Percentiles rank a stretch among this genome's conserved stretches.
phyloP scores from a whole-genome alignment of 2,113 vertebrate genomes.

The Myodes glareolus region DNA sequence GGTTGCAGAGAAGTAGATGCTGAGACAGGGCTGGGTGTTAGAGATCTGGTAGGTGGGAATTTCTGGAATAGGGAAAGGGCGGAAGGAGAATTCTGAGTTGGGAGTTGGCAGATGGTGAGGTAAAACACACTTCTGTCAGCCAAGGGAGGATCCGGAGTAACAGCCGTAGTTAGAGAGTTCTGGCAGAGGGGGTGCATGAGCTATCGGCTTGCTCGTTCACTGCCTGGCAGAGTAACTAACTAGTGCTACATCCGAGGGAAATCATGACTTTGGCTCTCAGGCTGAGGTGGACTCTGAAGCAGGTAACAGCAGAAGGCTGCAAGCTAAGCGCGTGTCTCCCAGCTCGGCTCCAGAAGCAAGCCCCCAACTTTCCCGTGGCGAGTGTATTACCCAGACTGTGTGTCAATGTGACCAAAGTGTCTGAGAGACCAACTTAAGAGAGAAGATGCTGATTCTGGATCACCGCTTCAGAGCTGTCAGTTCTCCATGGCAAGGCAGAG shows the following conservation, averaged over 20 bases:
- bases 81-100: background rate
- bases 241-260: background rate
- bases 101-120: background rate
- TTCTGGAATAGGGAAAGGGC: background rate
- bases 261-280: background rate
- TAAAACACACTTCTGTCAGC: constrained; percentile 9
- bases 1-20: background rate
- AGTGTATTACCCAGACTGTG: background rate
- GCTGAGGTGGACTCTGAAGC: background rate
- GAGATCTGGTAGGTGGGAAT: background rate
- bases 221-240: background rate
- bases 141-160: background rate
- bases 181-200: background rate
- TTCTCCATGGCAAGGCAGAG: background rate
- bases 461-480: background rate
- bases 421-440: background rate
- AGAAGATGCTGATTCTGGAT: background rate
- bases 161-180: background rate
- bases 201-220: background rate
- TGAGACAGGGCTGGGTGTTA: background rate
- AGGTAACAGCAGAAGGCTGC: background rate
- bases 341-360: background rate
- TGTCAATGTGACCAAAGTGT: background rate
- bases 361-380: background rate
- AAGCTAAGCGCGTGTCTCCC: background rate